A percentile compares a stretch with the other conserved stretches of the same genome.
phyloP scores from a whole-genome alignment of 2,113 vertebrate genomes.

The Epinephelus moara region DNA sequence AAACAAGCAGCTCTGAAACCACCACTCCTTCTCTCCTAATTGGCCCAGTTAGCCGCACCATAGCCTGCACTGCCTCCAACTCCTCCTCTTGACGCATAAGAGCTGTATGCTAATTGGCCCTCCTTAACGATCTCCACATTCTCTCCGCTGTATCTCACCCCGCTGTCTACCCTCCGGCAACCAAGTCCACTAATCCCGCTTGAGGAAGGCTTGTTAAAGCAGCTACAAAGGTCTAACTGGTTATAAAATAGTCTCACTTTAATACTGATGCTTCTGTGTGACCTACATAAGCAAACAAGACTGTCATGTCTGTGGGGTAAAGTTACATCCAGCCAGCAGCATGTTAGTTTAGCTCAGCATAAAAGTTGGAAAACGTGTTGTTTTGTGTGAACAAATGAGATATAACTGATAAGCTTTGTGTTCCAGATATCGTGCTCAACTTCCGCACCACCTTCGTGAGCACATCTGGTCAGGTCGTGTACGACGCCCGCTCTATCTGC shows the following conservation, averaged over 20 bases:
- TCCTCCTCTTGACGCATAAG: background rate
- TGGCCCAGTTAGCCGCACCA: slow-evolving; percentile 1
- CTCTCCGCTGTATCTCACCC: background rate
- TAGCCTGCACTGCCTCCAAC: background rate
- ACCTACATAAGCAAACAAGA: too few relatives aligned
- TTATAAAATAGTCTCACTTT: too few relatives aligned
- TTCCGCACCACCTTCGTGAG: slow-evolving; percentile 89
- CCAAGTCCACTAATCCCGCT: slow-evolving; percentile 12
- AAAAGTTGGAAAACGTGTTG: too few relatives aligned
- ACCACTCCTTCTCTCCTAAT: slow-evolving; percentile 10
- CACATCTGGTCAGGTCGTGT: slow-evolving; percentile 88
- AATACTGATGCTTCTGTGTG: too few relatives aligned
- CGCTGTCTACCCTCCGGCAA: background rate
- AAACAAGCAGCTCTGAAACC: slow-evolving; percentile 5
- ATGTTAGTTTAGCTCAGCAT: too few relatives aligned
- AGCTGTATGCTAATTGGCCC: slow-evolving; percentile 15
- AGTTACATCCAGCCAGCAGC: too few relatives aligned
- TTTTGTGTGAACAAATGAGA: background rate
- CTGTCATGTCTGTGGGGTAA: too few relatives aligned
- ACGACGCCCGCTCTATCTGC: slow-evolving; percentile 86
- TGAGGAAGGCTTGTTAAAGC: slow-evolving; percentile 9
- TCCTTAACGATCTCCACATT: slow-evolving; percentile 10
- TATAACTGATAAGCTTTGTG: background rate
- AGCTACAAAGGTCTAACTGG: too few relatives aligned
- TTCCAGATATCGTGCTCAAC: slow-evolving; percentile 85